Conservation (phyloP, 2,113 vertebrate genomes). For the Pagrus major region DNA sequence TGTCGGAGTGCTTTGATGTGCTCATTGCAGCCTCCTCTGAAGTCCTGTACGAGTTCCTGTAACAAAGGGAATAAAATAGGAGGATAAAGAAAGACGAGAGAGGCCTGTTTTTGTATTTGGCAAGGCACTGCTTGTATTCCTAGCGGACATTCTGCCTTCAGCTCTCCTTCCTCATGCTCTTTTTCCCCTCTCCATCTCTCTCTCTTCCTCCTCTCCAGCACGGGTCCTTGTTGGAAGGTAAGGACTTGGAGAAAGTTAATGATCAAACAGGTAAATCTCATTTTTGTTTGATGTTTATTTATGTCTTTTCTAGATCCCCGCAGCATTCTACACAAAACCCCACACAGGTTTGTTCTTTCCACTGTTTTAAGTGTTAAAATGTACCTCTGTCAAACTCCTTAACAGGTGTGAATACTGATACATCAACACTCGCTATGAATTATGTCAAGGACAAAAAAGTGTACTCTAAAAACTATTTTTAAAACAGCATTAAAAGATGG, state of each 20-base stretch:
- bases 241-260: constrained; percentile 71
- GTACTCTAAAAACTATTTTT: background rate
- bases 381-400: constrained; percentile 46
- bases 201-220: constrained; percentile 45
- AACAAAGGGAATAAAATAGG: constrained; percentile 83
- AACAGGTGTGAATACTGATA: constrained; percentile 45
- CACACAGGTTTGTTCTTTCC: constrained; percentile 56
- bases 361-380: constrained; percentile 48
- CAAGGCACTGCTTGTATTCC: constrained; percentile 79
- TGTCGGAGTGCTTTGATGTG: constrained; percentile 81
- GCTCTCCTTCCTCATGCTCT: constrained; percentile 64
- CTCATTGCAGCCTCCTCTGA: constrained; percentile 80
- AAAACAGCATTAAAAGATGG: background rate
- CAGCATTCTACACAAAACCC: constrained; percentile 57
- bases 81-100: constrained; percentile 77
- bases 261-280: constrained; percentile 79
- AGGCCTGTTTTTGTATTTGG: constrained; percentile 80
- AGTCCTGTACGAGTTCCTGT: constrained; percentile 78
- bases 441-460: constrained; percentile 44
- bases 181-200: constrained; percentile 49
- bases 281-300: constrained; percentile 78
- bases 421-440: background rate
- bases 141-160: constrained; percentile 77
- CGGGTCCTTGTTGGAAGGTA: constrained; percentile 57
- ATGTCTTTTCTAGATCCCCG: constrained; percentile 54